These are phyloP conservation scores for Oncorhynchus mykiss DNA, from an alignment of 2,113 vertebrate species.

Conservation along the genomic window DNA sequence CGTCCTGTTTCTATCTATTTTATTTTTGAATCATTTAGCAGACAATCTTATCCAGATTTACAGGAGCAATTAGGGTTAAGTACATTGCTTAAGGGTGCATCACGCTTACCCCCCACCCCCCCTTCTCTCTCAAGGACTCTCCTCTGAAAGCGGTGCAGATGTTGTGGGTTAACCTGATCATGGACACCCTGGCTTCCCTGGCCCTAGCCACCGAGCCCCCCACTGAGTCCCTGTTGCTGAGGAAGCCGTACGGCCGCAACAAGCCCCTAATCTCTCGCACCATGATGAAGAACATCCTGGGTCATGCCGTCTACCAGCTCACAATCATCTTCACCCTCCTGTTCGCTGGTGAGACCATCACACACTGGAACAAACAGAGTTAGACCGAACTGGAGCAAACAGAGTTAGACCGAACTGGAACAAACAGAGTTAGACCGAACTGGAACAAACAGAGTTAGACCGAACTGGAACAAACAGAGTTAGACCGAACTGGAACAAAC, in stretches of 20 bases:
- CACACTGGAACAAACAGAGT: neutral
- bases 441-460: too few species aligned
- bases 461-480: too few species aligned
- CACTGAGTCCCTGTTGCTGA: slow-evolving; percentile 83
- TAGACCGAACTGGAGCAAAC: too few species aligned
- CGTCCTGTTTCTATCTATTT: too few species aligned
- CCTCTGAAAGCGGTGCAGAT: slow-evolving; percentile 97
- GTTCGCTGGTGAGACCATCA: slow-evolving; percentile 80
- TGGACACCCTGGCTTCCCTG: slow-evolving; percentile 97
- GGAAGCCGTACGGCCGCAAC: slow-evolving; percentile 89
- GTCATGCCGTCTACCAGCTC: slow-evolving; percentile 92
- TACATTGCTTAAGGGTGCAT: too few species aligned
- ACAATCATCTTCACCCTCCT: slow-evolving; percentile 90
- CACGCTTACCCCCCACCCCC: neutral
- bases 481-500: too few species aligned
- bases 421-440: too few species aligned
- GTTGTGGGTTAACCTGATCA: slow-evolving; percentile 99
- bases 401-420: too few species aligned
- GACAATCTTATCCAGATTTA: too few species aligned
- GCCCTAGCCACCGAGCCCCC: slow-evolving; percentile 96
- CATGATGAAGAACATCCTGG: slow-evolving; percentile 99
- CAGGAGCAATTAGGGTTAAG: too few species aligned
- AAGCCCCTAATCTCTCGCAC: slow-evolving; percentile 97
- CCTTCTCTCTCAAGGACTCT: slow-evolving; percentile 79
- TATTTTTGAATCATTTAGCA: too few species aligned